Evolutionary conservation across 2,888 invertebrate species (phyloP), one percentile per base, ranked within the genome.

Genomic region (Bembecia ichneumoniformis): DNA sequence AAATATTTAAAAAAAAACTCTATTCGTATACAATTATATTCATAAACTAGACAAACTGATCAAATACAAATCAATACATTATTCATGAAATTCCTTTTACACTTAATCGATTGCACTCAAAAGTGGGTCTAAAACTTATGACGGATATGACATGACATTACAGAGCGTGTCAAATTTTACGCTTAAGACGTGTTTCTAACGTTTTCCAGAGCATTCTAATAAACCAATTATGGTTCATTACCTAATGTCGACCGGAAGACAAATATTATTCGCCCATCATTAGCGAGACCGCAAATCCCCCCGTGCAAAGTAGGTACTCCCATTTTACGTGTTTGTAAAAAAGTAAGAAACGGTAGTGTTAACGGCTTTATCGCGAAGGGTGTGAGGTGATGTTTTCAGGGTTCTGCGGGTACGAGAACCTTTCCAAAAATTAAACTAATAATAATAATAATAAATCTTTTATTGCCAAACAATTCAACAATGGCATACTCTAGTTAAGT

Each of bases 161-260:
- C 51, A 49, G 11, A 44, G 11, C 13, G 43, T 11, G 34, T 36
- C 34, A 54, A 57, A 56, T 52, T 58, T 58, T 49, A 28, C 28
- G 28, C 28, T 28, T 9, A 28, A 28, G 28, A 28, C 28, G 3
- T 5, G 20, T 20, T 28, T 28, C 28, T 28, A 28, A 28, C 28
- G 28, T 28, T 28, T 28, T 28, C 28, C 28, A 28, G 28, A 9
- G 28, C 5, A 64, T 69, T 71, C 73, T 78, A 81, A 83, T 82
- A 82, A 82, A 83, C 78, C 78, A 77, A 86, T 86, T 84, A 77
- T 66, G 68, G 71, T 73, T 79, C 81, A 83, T 84, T 83, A 82
- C 77, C 78, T 79, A 84, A 84, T 78, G 73, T 75, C 66, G 60
- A 60, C 77, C 82, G 86, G 86, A 87, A 84, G 71, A 67, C 57